Base-by-base conservation (phyloP, 2,797 vertebrate genomes). In the Cuculus canorus region DNA sequence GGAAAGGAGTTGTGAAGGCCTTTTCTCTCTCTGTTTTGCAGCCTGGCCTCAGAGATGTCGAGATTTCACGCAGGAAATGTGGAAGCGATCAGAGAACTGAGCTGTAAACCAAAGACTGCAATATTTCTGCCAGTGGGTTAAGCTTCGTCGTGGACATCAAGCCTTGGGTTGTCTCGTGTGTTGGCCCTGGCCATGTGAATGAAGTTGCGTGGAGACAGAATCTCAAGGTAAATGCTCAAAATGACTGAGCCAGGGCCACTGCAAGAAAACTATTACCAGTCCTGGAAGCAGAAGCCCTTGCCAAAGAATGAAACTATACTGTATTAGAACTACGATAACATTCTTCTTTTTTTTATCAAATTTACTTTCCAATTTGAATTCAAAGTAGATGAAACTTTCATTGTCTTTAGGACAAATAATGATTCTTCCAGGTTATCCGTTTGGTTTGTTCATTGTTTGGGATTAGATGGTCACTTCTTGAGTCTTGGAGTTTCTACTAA, bases 11-110 rank as follows among this genome's bases (percentile, higher is more conserved):
- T 13, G n/a, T 2, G 37, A 60, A 56, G 60, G 18, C 10, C 5
- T n/a, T 43, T 35, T 45, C 19, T 53, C 35, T 30, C 52, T 5
- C 50, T 23, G 27, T 35, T 25, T 3, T 0, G 5, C 39, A 47
- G 23, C 21, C 9, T 5, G 22, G n/a, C n/a, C 52, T 59, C 0
- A 0, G 47, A 65, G 23, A 23, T 2, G 0, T 28, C 32, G 28
- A 60, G 16, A 11, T 43, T 37, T 76, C 7, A 5, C 1, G 0
- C 0, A 16, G 48, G 59, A 48, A 39, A 45, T 1, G 1, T 23
- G n/a, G 45, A 53, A 68, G 35, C 12, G 50, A 22, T 25, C 53
- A 48, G 24, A 75, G 35, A 92, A 32, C 57, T 21, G 48, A 66
- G 21, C 50, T 68, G 19, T 30, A 45, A 88, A 17, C 23, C 24